Percentiles rank a stretch among this genome's conserved stretches.
phyloP scores from a whole-genome alignment of 2,797 vertebrate species.

The Lacerta agilis region DNA sequence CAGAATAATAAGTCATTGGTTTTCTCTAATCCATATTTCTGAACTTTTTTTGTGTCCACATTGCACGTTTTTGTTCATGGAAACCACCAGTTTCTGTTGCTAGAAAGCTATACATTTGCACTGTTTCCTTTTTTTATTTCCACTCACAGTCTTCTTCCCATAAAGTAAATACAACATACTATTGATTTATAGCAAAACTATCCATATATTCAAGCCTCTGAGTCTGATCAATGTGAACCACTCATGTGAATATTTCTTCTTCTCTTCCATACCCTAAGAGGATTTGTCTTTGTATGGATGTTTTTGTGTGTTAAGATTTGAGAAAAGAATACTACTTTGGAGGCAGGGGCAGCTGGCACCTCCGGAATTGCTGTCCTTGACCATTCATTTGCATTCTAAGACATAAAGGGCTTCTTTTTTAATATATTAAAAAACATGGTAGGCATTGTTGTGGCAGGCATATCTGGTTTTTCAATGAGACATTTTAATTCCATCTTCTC shows the following conservation, averaged over 20 bases:
- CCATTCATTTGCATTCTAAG: background rate
- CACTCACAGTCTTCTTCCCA: background rate
- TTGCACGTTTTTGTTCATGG: constrained; percentile 4
- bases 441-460: background rate
- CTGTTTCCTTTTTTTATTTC: too few relatives aligned
- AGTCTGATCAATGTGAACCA: constrained; percentile 10
- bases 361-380: constrained; percentile 16
- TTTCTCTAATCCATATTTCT: constrained; percentile 3
- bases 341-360: background rate
- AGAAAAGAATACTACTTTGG: constrained; percentile 21
- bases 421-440: background rate
- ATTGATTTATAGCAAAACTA: background rate
- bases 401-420: background rate
- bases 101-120: constrained; percentile 45
- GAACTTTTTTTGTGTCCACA: background rate
- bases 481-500: constrained; percentile 4
- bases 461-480: background rate
- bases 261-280: background rate
- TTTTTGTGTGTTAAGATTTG: constrained; percentile 1
- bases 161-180: constrained; percentile 9
- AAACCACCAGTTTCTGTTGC: constrained; percentile 22
- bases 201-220: constrained; percentile 15
- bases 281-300: background rate
- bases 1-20: background rate
- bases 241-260: background rate